Percentiles rank a stretch among this genome's conserved stretches.
phyloP scores from a whole-genome alignment of 2,797 vertebrate species.

The Coendou prehensilis region DNA sequence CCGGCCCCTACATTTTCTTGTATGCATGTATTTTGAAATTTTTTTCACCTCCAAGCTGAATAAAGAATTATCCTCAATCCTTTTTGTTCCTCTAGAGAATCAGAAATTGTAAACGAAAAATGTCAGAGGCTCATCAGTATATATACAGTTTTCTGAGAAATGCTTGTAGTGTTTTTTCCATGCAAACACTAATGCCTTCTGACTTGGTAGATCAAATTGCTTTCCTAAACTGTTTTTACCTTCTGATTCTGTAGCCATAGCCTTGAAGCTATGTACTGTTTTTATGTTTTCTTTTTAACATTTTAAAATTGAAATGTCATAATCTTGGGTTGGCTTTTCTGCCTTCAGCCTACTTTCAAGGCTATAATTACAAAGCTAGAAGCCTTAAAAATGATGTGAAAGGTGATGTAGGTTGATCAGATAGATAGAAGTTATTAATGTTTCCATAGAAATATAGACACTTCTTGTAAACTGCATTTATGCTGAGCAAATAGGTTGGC shows the following conservation, averaged over 20 bases:
- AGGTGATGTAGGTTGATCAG: slow-evolving; percentile 69
- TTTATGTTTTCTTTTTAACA: slow-evolving; percentile 5
- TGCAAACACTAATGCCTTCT: slow-evolving; percentile 74
- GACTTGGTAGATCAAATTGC: slow-evolving; percentile 36
- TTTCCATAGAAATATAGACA: slow-evolving; percentile 77
- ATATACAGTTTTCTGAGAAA: slow-evolving; percentile 73
- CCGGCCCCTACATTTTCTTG: slow-evolving; percentile 32
- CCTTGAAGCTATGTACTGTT: slow-evolving; percentile 69
- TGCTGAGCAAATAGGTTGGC: slow-evolving; percentile 63
- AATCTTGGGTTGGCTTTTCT: slow-evolving; percentile 72
- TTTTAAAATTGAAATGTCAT: slow-evolving; percentile 73
- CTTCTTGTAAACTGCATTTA: slow-evolving; percentile 69
- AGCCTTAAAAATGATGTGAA: slow-evolving; percentile 63
- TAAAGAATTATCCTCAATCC: slow-evolving; percentile 32
- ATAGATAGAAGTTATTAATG: slow-evolving; percentile 73
- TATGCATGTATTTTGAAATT: slow-evolving; percentile 68
- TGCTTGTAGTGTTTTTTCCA: slow-evolving; percentile 58
- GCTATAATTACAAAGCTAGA: slow-evolving; percentile 72
- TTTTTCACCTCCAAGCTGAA: slow-evolving; percentile 53
- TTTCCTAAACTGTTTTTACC: slow-evolving; percentile 62
- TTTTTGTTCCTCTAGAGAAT: slow-evolving; percentile 59
- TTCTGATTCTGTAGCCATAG: slow-evolving; percentile 55
- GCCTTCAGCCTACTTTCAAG: slow-evolving; percentile 74
- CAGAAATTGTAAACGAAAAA: slow-evolving; percentile 72
- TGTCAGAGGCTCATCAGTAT: slow-evolving; percentile 68